phyloP scores from a whole-genome alignment of 2,113 vertebrate genomes.

The Lanius collurio region DNA sequence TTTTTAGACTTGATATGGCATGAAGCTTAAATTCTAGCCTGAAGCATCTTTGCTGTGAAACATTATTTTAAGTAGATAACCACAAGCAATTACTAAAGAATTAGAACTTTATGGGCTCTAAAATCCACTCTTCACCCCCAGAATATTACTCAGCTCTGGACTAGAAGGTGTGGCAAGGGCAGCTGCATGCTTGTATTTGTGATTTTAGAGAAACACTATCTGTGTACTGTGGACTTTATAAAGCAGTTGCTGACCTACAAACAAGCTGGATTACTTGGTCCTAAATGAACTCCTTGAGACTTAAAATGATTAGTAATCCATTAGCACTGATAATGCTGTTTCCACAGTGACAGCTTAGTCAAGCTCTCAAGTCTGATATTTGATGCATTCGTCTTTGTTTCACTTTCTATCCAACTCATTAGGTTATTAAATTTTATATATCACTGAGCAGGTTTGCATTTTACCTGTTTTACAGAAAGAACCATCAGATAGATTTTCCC shows the following conservation, averaged over 20 bases:
- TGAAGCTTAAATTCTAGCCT: slow-evolving; percentile 2
- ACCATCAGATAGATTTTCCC: not conserved
- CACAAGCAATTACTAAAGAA: not conserved
- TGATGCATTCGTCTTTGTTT: not conserved
- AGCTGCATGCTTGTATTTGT: not conserved
- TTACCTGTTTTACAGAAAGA: not conserved
- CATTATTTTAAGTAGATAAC: not conserved
- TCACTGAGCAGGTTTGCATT: not conserved
- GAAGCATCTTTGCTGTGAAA: slow-evolving; percentile 59
- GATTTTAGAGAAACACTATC: not conserved
- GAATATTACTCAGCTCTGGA: not conserved
- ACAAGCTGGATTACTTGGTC: not conserved
- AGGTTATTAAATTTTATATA: not conserved
- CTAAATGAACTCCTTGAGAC: not conserved
- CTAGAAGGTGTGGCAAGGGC: not conserved
- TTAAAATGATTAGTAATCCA: not conserved
- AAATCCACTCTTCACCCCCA: not conserved
- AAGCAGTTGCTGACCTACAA: not conserved
- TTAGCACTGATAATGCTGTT: not conserved
- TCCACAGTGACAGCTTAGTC: not conserved
- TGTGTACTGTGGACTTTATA: not conserved
- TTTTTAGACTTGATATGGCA: not conserved
- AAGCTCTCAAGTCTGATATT: not conserved
- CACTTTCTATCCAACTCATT: not conserved
- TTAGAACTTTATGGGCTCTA: not conserved